Base-by-base conservation (phyloP, 2,888 invertebrate species). In the Phlogophora meticulosa region DNA sequence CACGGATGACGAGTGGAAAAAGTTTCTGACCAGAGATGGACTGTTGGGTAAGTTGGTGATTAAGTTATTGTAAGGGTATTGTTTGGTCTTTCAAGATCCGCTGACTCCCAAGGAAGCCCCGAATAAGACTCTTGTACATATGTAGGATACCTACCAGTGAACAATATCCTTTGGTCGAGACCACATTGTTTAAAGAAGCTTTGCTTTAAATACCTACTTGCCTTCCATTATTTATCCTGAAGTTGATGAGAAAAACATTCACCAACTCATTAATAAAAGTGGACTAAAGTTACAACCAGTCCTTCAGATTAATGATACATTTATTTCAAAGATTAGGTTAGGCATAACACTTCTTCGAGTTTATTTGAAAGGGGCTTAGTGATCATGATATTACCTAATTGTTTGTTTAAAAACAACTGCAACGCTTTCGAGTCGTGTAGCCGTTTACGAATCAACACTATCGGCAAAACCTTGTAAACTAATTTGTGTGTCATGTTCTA, bases 1-100 rank as follows among this genome's bases (percentile, higher is more conserved):
- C 81, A 97, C 95, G 1, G 98, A 98, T 81, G 98, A 98, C 69
- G 98, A 99, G 60, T 98, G 98, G 97, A 96, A 97, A 59, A 97
- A 97, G 88, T 97, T 98, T 82, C 85, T 98, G 48, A 94, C 96
- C 55, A 96, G 97, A 81, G 97, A 97, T 68, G 99, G 98, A 76
- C 93, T 98, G 15, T 93, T 98, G 69, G 97, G 98, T 98, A 86
- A 90, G 94, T 36, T 36, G 2, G 15, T 34, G 10, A 36, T 45
- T 9, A 34, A 11, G 32, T 32, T 59, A 5, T n/a, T n/a, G n/a
- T n/a, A n/a, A n/a, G n/a, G n/a, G n/a, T n/a, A n/a, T n/a, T 5
- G 20, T 22, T 22, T 36, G 34, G 13, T 24, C 10, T 36, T 59
- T 59, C 5, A 1, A 17, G 24, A 9, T 10, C 22, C 10, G n/a